These are phyloP conservation scores for Rhamphomyia laevipes DNA, from an alignment of 2,888 invertebrate species.

Conservation along the genomic window DNA sequence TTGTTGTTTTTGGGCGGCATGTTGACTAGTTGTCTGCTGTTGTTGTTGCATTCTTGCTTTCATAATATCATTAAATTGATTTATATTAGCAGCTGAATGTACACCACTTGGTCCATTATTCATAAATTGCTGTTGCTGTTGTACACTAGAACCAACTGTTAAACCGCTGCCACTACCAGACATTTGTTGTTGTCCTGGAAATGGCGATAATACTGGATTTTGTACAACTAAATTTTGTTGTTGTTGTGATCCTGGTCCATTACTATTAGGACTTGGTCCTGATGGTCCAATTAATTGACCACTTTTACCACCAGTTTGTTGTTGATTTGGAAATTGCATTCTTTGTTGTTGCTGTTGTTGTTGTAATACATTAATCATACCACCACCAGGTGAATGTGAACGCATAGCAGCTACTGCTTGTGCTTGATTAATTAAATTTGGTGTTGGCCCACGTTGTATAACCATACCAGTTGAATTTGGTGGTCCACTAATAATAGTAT, in stretches of 20 bases:
- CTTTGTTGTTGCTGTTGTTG: constrained; percentile 42
- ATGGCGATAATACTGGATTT: constrained; percentile 62
- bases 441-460: constrained; percentile 25
- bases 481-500: constrained; percentile 13
- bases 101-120: constrained; percentile 41
- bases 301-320: constrained; percentile 20
- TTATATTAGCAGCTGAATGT: constrained; percentile 35
- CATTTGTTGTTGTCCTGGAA: constrained; percentile 44
- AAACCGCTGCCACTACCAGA: constrained; percentile 16
- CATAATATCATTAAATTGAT: constrained; percentile 46
- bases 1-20: neutral
- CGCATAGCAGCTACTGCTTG: constrained; percentile 42
- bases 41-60: constrained; percentile 40
- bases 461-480: constrained; percentile 25
- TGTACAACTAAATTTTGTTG: constrained; percentile 46
- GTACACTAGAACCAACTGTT: constrained; percentile 20
- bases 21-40: constrained; percentile 26
- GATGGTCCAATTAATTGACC: constrained; percentile 53
- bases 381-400: constrained; percentile 52
- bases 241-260: constrained; percentile 36
- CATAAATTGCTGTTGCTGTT: constrained; percentile 30
- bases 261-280: constrained; percentile 63
- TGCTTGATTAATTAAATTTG: constrained; percentile 21
- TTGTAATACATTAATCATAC: constrained; percentile 41
- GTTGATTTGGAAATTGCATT: constrained; percentile 37